Evolutionary conservation across 2,797 vertebrate genomes (phyloP).

Genomic region (Eremophila alpestris): DNA sequence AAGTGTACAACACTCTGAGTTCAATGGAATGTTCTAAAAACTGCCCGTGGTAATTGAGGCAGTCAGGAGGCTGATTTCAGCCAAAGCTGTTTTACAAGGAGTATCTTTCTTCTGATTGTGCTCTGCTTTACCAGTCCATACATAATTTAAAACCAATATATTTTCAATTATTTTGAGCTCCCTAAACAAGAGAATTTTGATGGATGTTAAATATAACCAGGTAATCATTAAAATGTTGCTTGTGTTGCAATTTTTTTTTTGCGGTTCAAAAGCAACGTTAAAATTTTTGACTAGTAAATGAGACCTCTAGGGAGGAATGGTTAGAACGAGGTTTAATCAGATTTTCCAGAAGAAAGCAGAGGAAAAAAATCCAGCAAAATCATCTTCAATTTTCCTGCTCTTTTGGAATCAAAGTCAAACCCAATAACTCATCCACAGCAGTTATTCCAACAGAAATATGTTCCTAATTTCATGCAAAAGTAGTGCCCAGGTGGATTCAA

Average conservation of each 20-base stretch:
- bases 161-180: conserved; percentile 72
- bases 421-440: not conserved
- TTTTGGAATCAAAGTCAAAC: conserved; percentile 22
- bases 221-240: conserved; percentile 77
- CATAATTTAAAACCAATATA: conserved; percentile 73
- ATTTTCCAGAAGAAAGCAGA: not conserved
- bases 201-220: conserved; percentile 72
- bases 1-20: fast-evolving
- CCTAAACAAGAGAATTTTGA: conserved; percentile 66
- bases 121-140: conserved; percentile 13
- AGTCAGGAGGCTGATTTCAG: not conserved
- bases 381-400: not conserved
- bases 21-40: not conserved
- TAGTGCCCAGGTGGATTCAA: not conserved
- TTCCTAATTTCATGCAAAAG: not conserved
- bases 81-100: not conserved
- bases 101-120: not conserved
- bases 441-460: not conserved
- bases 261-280: conserved; percentile 69
- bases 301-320: conserved; percentile 74
- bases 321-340: conserved; percentile 64
- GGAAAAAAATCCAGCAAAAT: not conserved
- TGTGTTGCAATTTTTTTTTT: conserved; percentile 63
- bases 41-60: not conserved
- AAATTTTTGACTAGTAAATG: conserved; percentile 74